Evolutionary conservation across 2,888 invertebrate genomes (phyloP).

Genomic region (Crepidodera aurea): DNA sequence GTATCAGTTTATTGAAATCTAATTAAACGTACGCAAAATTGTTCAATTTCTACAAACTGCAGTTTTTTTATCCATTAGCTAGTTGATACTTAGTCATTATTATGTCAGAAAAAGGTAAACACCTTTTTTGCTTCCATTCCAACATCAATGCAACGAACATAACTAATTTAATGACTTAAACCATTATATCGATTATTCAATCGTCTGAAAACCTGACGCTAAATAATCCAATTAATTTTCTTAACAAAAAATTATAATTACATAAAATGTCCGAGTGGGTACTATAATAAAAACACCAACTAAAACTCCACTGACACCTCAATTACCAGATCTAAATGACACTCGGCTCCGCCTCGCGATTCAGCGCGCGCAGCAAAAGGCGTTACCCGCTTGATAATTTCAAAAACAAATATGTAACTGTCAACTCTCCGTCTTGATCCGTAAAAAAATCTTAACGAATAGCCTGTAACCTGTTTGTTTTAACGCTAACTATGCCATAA

Average conservation of each 20-base stretch:
- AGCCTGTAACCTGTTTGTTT: slow-evolving; percentile 56
- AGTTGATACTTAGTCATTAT: too few relatives aligned
- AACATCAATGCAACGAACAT: background rate
- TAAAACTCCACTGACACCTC: slow-evolving; percentile 51
- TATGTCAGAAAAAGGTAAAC: too few relatives aligned
- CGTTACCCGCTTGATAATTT: slow-evolving; percentile 44
- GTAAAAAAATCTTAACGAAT: slow-evolving; percentile 44
- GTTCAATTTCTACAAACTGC: too few relatives aligned
- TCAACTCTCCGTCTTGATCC: slow-evolving; percentile 52
- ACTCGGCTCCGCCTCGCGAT: slow-evolving; percentile 45
- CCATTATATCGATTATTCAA: slow-evolving; percentile 31
- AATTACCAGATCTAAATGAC: slow-evolving; percentile 52
- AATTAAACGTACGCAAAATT: too few relatives aligned
- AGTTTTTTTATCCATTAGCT: too few relatives aligned
- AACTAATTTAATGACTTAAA: background rate
- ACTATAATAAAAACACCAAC: slow-evolving; percentile 48
- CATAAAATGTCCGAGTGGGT: slow-evolving; percentile 38
- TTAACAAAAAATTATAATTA: slow-evolving; percentile 37
- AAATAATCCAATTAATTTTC: slow-evolving; percentile 35
- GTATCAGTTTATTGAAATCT: too few relatives aligned
- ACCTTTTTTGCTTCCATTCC: too few relatives aligned
- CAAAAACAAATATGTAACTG: slow-evolving; percentile 49
- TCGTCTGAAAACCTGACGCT: slow-evolving; percentile 31
- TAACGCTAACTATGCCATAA: slow-evolving; percentile 55
- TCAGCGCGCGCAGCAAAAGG: slow-evolving; percentile 53